Evolutionary conservation across 2,113 vertebrate genomes (phyloP).

Genomic region (Melanerpes aurifrons): DNA sequence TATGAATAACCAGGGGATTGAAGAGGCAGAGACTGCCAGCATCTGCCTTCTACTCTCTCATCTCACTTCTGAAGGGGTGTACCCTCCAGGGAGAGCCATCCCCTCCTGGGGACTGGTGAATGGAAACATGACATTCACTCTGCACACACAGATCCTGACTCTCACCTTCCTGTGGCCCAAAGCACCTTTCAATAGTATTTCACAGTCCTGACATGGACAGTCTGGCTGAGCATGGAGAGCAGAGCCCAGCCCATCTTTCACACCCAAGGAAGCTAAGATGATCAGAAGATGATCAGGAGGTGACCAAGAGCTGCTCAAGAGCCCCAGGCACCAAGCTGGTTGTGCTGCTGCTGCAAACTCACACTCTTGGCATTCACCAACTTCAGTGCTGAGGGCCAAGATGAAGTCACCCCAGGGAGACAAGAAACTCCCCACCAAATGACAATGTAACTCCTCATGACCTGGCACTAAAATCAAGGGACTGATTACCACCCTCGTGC

Average conservation of each 20-base stretch:
- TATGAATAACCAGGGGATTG: not conserved
- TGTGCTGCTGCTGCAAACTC: not conserved
- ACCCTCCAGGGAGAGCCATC: not conserved
- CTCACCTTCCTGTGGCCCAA: not conserved
- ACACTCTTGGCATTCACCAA: not conserved
- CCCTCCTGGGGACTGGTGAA: not conserved
- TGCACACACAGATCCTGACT: not conserved
- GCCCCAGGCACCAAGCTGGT: fast-evolving
- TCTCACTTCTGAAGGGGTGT: not conserved
- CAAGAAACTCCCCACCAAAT: not conserved
- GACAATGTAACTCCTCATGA: not conserved
- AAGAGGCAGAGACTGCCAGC: not conserved
- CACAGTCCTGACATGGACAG: not conserved
- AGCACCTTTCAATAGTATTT: not conserved
- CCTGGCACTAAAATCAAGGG: not conserved
- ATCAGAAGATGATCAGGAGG: not conserved
- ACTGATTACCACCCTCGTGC: not conserved
- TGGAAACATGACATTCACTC: fast-evolving
- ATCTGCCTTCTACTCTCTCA: not conserved
- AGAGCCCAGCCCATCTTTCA: not conserved
- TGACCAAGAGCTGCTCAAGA: not conserved
- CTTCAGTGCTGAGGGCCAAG: not conserved
- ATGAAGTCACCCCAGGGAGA: not conserved
- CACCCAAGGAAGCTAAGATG: not conserved
- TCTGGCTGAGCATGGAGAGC: too few relatives aligned